Conservation (phyloP, 2,888 invertebrate genomes). For the Actias luna region DNA sequence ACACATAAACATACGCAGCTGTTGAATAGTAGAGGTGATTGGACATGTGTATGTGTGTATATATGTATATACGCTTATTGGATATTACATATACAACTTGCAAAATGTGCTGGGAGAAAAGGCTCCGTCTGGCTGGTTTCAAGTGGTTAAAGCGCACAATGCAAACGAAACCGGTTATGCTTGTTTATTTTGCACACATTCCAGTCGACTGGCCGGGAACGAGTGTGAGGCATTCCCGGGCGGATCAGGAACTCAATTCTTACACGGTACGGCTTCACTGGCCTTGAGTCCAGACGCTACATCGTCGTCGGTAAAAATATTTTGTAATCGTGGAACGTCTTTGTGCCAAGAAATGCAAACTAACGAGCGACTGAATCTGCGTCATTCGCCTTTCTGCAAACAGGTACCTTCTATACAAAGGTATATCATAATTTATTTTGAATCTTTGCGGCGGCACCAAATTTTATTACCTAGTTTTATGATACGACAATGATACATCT, state of each 20-base stretch:
- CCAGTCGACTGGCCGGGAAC: constrained; percentile 66
- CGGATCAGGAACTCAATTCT: constrained; percentile 66
- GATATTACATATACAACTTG: constrained; percentile 37
- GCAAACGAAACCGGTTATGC: constrained; percentile 71
- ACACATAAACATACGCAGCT: constrained; percentile 2
- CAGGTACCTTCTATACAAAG: constrained; percentile 24
- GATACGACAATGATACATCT: constrained; percentile 13
- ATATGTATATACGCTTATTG: constrained; percentile 30
- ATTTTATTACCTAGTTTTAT: constrained; percentile 15
- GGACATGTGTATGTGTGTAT: constrained; percentile 30
- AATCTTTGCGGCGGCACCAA: constrained; percentile 14
- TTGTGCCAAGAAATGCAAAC: constrained; percentile 40
- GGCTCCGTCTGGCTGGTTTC: constrained; percentile 55
- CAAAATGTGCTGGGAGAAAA: constrained; percentile 53
- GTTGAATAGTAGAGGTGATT: constrained; percentile 24
- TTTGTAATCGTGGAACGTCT: constrained; percentile 40
- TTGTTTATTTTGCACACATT: constrained; percentile 81
- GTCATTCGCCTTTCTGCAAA: constrained; percentile 35
- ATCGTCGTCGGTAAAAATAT: constrained; percentile 44
- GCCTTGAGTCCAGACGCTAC: constrained; percentile 65
- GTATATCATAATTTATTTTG: constrained; percentile 21
- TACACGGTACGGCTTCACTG: constrained; percentile 52
- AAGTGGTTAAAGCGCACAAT: constrained; percentile 63
- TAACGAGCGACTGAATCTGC: constrained; percentile 39
- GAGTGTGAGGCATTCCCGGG: constrained; percentile 68